A percentile compares a stretch with the other conserved stretches of the same genome.
Conservation (phyloP, 2,797 vertebrate genomes). For the Phrynocephalus vlangalii region DNA sequence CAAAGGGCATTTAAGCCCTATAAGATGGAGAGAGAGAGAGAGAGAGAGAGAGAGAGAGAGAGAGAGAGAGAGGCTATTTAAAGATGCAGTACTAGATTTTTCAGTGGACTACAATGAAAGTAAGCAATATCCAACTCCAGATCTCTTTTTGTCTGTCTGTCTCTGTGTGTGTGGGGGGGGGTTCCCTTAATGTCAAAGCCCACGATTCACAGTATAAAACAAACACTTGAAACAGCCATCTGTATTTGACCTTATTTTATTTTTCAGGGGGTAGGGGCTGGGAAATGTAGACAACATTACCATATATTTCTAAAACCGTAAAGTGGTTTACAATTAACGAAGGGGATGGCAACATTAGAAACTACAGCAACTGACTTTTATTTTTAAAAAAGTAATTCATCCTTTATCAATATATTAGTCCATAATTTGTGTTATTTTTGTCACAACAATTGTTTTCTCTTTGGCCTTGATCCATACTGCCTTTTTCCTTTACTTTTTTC, state of each 20-base stretch:
- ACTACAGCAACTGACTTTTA: no score
- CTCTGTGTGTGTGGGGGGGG: no score
- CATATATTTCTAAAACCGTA: not conserved
- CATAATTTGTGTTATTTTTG: not conserved
- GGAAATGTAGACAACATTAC: not conserved
- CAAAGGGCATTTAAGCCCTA: constrained; percentile 82
- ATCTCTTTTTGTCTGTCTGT: not conserved
- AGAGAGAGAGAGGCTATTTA: constrained; percentile 81
- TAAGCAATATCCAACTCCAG: constrained; percentile 75
- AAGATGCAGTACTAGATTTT: constrained; percentile 76
- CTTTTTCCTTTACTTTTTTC: not conserved
- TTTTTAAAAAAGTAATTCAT: not conserved
- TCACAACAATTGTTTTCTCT: not conserved
- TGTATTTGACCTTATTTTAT: not conserved
- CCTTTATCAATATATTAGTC: not conserved
- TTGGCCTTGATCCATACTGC: not conserved
- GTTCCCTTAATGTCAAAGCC: not conserved
- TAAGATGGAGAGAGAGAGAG: constrained; percentile 64
- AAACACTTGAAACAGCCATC: not conserved
- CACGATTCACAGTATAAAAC: not conserved
- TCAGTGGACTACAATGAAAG: constrained; percentile 77
- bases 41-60: constrained; percentile 70
- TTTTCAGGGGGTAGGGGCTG: not conserved
- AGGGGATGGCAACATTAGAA: no score
- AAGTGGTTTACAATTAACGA: not conserved